Conservation (phyloP, 2,113 vertebrate genomes). For the Lamprologus callipterus region DNA sequence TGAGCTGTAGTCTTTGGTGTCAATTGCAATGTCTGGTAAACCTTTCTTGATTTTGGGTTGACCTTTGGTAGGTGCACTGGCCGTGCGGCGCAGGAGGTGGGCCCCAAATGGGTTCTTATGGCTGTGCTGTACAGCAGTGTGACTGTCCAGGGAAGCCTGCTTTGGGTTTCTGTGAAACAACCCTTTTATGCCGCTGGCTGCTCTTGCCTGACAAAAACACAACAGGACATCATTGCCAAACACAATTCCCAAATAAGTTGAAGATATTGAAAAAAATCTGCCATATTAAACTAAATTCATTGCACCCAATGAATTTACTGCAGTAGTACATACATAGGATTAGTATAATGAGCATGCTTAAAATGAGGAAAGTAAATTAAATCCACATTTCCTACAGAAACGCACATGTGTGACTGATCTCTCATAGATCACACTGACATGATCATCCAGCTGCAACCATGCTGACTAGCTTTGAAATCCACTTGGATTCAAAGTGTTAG, state of each 20-base stretch:
- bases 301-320: not conserved
- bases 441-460: not conserved
- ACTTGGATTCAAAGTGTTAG: not conserved
- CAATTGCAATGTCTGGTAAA: constrained; percentile 82
- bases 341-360: constrained; percentile 19
- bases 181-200: constrained; percentile 92
- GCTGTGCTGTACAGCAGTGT: constrained; percentile 88
- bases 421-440: not conserved
- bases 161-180: constrained; percentile 98
- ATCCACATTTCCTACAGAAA: not conserved
- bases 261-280: not conserved
- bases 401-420: not conserved
- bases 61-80: constrained; percentile 93
- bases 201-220: constrained; percentile 80
- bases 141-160: constrained; percentile 97
- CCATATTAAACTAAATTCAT: not conserved
- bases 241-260: not conserved
- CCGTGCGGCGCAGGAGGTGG: constrained; percentile 88
- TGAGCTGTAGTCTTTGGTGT: constrained; percentile 80
- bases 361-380: not conserved
- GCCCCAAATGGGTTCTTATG: constrained; percentile 91
- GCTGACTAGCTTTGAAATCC: constrained; percentile 7
- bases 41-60: constrained; percentile 85
- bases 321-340: not conserved
- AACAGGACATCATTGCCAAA: not conserved